Conservation (phyloP, 1,140 invertebrate genomes). For the Rhagoletis zephyria region DNA sequence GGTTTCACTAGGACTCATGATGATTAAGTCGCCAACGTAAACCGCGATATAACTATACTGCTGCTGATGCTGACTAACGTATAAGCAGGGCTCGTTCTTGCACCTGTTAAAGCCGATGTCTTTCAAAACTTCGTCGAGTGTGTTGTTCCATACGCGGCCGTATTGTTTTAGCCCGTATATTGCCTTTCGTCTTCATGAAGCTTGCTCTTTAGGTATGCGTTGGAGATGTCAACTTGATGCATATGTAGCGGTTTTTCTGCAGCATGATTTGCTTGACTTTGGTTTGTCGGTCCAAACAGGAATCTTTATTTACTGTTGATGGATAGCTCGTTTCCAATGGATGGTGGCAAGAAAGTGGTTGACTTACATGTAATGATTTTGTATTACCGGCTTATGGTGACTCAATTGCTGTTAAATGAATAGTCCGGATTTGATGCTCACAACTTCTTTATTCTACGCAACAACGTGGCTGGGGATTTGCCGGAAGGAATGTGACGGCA, state of each 20-base stretch:
- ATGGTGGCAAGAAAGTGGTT: too few relatives aligned
- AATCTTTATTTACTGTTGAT: too few relatives aligned
- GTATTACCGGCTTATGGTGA: too few relatives aligned
- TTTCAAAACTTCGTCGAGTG: conserved; percentile 61
- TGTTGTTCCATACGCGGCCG: conserved; percentile 62
- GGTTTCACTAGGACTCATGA: conserved; percentile 43
- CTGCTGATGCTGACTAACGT: background rate
- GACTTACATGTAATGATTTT: too few relatives aligned
- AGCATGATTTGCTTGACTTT: too few relatives aligned
- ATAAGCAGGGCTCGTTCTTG: conserved; percentile 62
- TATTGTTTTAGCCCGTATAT: conserved; percentile 66
- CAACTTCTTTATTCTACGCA: too few relatives aligned
- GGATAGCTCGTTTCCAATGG: too few relatives aligned
- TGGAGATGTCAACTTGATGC: conserved; percentile 53
- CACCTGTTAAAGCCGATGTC: conserved; percentile 61
- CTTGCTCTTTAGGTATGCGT: conserved; percentile 54
- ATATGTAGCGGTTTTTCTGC: conserved; percentile 46
- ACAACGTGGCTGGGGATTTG: too few relatives aligned
- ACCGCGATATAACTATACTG: conserved; percentile 36
- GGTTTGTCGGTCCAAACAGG: too few relatives aligned
- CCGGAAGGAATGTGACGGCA: too few relatives aligned
- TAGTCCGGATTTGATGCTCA: too few relatives aligned
- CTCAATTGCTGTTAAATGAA: too few relatives aligned
- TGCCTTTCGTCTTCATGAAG: conserved; percentile 57
- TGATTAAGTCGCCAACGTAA: conserved; percentile 52